Conservation (phyloP, 2,113 vertebrate species). For the Pomatorhinus ruficollis region DNA sequence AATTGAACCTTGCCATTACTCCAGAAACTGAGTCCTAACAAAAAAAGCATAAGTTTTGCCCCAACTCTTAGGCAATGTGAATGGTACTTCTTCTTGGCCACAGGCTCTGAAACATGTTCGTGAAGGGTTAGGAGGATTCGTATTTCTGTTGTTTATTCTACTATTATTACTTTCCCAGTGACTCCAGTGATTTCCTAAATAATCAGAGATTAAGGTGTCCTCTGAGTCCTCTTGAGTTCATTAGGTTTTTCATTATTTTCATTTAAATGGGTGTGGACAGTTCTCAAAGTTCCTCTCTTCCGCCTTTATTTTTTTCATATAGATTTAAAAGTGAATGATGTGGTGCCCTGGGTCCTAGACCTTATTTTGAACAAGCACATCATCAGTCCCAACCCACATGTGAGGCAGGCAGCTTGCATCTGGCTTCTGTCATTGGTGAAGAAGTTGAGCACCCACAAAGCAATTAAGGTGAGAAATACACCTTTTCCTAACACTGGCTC, state of each 20-base stretch:
- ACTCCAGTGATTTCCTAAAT: neutral
- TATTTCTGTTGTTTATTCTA: neutral
- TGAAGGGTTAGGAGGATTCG: neutral
- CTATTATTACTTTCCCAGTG: neutral
- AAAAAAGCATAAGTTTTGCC: neutral
- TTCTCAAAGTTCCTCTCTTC: neutral
- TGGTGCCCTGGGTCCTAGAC: conserved; percentile 91
- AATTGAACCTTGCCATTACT: neutral
- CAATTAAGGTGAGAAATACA: conserved; percentile 83
- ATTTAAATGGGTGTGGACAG: rapidly evolving
- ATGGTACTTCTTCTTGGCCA: neutral
- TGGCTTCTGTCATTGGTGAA: conserved; percentile 96
- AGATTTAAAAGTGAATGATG: conserved; percentile 89
- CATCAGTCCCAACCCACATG: conserved; percentile 88
- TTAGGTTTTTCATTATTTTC: neutral
- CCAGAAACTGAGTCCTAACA: neutral
- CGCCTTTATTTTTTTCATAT: neutral
- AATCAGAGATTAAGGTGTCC: neutral
- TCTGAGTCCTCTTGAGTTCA: neutral
- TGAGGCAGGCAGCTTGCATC: conserved; percentile 94
- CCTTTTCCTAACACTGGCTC: neutral
- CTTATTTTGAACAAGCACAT: conserved; percentile 89
- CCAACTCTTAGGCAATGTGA: neutral
- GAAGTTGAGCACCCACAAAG: conserved; percentile 88
- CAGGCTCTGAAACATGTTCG: neutral